phyloP scores from a whole-genome alignment of 2,888 invertebrate genomes.

The Clostera curtula region DNA sequence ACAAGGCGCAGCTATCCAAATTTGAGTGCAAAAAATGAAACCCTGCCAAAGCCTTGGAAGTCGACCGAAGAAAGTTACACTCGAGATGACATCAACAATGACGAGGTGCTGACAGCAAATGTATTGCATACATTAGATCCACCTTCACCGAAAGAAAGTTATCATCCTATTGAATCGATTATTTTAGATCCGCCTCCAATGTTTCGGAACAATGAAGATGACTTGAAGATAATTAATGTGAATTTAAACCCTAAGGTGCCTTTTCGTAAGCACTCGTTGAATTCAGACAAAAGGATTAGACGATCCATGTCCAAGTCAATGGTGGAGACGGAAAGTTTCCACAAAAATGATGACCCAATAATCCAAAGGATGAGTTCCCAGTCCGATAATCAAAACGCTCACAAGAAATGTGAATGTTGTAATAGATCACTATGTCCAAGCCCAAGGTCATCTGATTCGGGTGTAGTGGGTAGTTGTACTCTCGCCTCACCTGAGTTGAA shows the following conservation, averaged over 20 bases:
- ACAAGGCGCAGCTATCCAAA: conserved; percentile 81
- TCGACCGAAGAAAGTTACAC: conserved; percentile 56
- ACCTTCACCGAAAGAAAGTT: conserved; percentile 49
- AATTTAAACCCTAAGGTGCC: conserved; percentile 57
- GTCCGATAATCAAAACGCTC: conserved; percentile 49
- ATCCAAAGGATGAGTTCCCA: conserved; percentile 63
- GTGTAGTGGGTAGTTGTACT: conserved; percentile 88
- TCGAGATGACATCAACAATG: conserved; percentile 29
- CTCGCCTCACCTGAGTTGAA: conserved; percentile 82
- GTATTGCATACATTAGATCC: conserved; percentile 52
- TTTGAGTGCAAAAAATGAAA: conserved; percentile 65
- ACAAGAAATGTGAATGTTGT: conserved; percentile 74
- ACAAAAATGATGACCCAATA: conserved; percentile 39
- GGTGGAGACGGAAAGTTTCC: conserved; percentile 54
- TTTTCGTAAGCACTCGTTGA: conserved; percentile 73
- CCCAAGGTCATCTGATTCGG: conserved; percentile 87
- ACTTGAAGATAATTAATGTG: conserved; percentile 57
- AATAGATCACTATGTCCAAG: conserved; percentile 78
- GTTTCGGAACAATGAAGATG: conserved; percentile 70
- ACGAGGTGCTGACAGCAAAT: conserved; percentile 31
- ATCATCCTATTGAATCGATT: conserved; percentile 44
- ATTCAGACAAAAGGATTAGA: conserved; percentile 75
- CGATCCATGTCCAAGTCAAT: conserved; percentile 62
- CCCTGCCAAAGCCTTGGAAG: conserved; percentile 55
- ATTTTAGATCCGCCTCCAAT: conserved; percentile 76